A percentile compares a stretch with the other conserved stretches of the same genome.
Conservation (phyloP, 2,113 vertebrate genomes). For the Carlito syrichta region DNA sequence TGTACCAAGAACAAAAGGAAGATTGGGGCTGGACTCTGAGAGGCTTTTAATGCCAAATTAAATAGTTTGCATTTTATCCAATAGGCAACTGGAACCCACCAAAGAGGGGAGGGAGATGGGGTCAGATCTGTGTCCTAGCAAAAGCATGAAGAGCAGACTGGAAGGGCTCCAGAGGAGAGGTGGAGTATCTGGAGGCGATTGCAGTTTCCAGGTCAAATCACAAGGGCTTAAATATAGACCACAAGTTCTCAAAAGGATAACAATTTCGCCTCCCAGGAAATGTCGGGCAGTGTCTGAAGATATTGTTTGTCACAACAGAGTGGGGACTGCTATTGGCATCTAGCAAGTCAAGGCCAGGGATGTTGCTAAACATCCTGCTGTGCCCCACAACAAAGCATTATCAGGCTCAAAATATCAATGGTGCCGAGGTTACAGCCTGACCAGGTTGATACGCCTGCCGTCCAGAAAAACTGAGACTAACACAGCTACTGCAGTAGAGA, state of each 20-base stretch:
- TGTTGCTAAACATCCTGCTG: neutral
- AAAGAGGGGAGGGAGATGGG: neutral
- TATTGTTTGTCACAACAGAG: neutral
- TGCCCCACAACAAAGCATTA: neutral
- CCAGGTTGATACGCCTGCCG: too few species aligned
- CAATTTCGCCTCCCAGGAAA: neutral
- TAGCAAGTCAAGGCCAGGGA: neutral
- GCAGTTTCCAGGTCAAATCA: neutral
- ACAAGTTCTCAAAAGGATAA: neutral
- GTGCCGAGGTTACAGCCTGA: rapidly evolving
- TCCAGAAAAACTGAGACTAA: too few species aligned
- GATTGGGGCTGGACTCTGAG: neutral
- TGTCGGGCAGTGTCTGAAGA: neutral
- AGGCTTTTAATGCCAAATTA: neutral
- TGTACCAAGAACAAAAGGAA: neutral
- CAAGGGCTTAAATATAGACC: neutral
- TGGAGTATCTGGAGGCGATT: neutral
- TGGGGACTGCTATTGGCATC: neutral
- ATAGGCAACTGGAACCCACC: neutral
- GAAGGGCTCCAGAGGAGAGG: neutral
- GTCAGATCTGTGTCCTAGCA: neutral
- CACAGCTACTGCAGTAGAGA: too few species aligned
- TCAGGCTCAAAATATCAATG: neutral
- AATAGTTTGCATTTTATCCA: neutral
- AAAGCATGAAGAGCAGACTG: neutral